Conservation (phyloP, 2,888 invertebrate species). For the Siphlonurus alternatus region DNA sequence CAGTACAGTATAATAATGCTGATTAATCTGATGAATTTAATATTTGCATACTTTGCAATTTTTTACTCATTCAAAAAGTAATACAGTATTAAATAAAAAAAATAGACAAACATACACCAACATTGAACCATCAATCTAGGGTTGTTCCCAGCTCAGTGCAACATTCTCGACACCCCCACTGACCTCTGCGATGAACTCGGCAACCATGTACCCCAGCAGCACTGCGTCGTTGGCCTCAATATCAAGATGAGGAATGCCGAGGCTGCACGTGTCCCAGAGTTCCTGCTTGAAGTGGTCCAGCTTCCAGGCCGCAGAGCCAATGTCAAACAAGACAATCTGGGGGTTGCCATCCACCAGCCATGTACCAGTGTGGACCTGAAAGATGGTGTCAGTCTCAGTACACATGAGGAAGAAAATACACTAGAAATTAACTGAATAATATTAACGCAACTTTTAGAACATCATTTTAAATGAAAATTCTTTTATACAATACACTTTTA, state of each 20-base stretch:
- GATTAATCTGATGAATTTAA: too few species aligned
- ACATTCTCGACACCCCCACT: conserved; percentile 8
- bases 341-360: conserved; percentile 99
- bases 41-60: too few species aligned
- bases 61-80: too few species aligned
- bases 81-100: too few species aligned
- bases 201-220: conserved; percentile 88
- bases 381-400: conserved; percentile 14
- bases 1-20: too few species aligned
- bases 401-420: too few species aligned
- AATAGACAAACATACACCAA: too few species aligned
- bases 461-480: too few species aligned
- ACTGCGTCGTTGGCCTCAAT: conserved; percentile 93
- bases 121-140: too few species aligned
- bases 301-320: conserved; percentile 92
- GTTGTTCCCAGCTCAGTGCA: too few species aligned
- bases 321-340: conserved; percentile 91
- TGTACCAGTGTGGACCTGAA: conserved; percentile 78
- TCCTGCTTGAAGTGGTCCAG: conserved; percentile 89
- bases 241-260: conserved; percentile 91
- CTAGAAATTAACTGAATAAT: conserved; percentile 6
- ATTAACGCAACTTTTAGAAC: not conserved
- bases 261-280: conserved; percentile 71
- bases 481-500: too few species aligned
- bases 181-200: conserved; percentile 81